A percentile compares a stretch with the other conserved stretches of the same genome.
These are phyloP conservation scores for Benthosema pterotum DNA, from an alignment of 2,797 vertebrate species.

Conservation along the genomic window DNA sequence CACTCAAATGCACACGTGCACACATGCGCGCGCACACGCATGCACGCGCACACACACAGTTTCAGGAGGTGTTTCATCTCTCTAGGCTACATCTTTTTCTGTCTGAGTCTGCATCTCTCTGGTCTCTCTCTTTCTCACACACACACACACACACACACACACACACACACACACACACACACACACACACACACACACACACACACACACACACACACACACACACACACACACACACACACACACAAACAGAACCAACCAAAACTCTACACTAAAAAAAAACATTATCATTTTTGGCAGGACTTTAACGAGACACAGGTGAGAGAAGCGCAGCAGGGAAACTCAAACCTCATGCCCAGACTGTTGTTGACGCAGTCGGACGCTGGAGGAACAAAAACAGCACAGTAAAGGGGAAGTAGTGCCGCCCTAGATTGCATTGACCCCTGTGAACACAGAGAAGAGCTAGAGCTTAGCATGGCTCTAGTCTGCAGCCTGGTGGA, in stretches of 20 bases:
- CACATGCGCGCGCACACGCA: constrained; percentile 14
- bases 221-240: not conserved
- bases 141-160: constrained; percentile 25
- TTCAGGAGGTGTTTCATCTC: constrained; percentile 38
- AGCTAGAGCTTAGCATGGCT: not conserved
- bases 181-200: not conserved
- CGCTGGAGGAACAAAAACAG: constrained; percentile 34
- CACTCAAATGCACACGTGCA: not conserved
- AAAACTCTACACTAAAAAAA: too few relatives aligned
- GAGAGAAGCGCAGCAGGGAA: constrained; percentile 60
- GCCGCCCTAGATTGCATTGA: constrained; percentile 48
- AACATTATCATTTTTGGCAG: constrained; percentile 59
- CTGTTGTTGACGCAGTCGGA: constrained; percentile 64
- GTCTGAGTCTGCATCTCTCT: not conserved
- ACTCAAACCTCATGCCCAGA: constrained; percentile 43
- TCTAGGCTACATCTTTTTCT: not conserved
- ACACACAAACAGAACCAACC: constrained; percentile 13
- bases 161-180: not conserved
- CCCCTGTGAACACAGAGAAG: constrained; percentile 23
- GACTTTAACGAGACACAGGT: constrained; percentile 62
- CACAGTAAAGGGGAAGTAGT: constrained; percentile 37
- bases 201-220: constrained; percentile 7
- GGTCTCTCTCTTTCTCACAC: constrained; percentile 19
- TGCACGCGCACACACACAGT: constrained; percentile 17
- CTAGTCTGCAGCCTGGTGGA: constrained; percentile 32